Conservation (phyloP, 2,888 invertebrate genomes). For the Folsomia candida region DNA sequence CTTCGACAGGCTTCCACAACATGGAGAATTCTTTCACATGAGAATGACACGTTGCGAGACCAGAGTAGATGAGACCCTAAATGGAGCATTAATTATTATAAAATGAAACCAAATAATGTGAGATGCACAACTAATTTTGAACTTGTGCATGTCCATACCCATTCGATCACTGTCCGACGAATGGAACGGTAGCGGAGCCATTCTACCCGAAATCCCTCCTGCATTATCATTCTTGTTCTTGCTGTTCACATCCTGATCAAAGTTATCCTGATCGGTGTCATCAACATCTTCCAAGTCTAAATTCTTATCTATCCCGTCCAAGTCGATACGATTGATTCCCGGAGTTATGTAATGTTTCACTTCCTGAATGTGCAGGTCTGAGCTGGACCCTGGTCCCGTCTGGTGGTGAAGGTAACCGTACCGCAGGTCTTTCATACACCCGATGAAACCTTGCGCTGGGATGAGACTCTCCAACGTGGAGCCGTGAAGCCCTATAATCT, state of each 20-base stretch:
- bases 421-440: constrained; percentile 84
- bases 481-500: constrained; percentile 46
- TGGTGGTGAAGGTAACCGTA: constrained; percentile 66
- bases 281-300: constrained; percentile 34
- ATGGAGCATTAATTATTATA: neutral
- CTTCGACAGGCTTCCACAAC: constrained; percentile 64
- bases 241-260: constrained; percentile 3
- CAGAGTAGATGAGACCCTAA: constrained; percentile 41
- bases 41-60: constrained; percentile 49
- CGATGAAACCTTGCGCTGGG: constrained; percentile 72
- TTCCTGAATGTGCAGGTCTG: constrained; percentile 48
- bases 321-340: constrained; percentile 39
- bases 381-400: constrained; percentile 29
- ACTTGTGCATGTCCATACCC: constrained; percentile 13
- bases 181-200: constrained; percentile 48
- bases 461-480: constrained; percentile 46
- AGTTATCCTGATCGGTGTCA: constrained; percentile 1
- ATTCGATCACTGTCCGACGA: constrained; percentile 44
- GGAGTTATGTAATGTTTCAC: constrained; percentile 50
- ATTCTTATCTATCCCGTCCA: constrained; percentile 36
- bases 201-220: constrained; percentile 32
- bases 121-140: too few species aligned
- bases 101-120: neutral
- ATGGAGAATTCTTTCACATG: constrained; percentile 46
- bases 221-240: constrained; percentile 30